Evolutionary conservation across 2,888 invertebrate species (phyloP).

Genomic region (Eremobia ochroleuca): DNA sequence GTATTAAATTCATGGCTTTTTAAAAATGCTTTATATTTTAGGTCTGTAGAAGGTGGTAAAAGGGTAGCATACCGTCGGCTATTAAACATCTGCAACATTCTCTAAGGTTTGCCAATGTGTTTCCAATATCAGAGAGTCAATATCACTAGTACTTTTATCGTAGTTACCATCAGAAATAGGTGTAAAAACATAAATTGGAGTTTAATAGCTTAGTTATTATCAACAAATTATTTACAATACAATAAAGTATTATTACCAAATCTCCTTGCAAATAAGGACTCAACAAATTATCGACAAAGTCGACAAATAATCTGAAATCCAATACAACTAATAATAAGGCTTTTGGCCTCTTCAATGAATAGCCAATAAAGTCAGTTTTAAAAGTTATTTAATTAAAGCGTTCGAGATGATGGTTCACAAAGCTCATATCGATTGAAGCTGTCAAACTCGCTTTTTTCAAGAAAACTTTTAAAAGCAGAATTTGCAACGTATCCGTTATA

Average conservation of each 20-base stretch:
- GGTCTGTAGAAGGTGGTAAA: neutral
- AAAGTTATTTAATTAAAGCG: constrained; percentile 59
- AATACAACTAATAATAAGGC: constrained; percentile 19
- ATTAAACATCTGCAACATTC: neutral
- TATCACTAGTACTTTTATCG: neutral
- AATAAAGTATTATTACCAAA: neutral
- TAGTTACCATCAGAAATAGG: neutral
- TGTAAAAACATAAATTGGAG: neutral
- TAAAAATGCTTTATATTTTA: neutral
- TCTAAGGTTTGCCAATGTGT: neutral
- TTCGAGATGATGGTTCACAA: constrained; percentile 32
- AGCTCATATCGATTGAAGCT: constrained; percentile 55
- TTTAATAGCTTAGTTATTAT: neutral
- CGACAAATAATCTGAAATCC: constrained; percentile 14
- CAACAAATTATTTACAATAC: neutral
- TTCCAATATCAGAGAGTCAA: neutral
- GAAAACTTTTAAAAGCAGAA: constrained; percentile 60
- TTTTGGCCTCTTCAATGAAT: constrained; percentile 7
- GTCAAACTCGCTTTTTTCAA: constrained; percentile 42
- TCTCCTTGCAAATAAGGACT: neutral
- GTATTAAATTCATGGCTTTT: neutral
- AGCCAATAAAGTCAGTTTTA: constrained; percentile 33
- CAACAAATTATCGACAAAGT: neutral
- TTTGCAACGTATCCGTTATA: constrained; percentile 67
- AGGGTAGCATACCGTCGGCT: neutral